Evolutionary conservation across 2,888 invertebrate species (phyloP).

Genomic region (Alviniconcha strummeri): DNA sequence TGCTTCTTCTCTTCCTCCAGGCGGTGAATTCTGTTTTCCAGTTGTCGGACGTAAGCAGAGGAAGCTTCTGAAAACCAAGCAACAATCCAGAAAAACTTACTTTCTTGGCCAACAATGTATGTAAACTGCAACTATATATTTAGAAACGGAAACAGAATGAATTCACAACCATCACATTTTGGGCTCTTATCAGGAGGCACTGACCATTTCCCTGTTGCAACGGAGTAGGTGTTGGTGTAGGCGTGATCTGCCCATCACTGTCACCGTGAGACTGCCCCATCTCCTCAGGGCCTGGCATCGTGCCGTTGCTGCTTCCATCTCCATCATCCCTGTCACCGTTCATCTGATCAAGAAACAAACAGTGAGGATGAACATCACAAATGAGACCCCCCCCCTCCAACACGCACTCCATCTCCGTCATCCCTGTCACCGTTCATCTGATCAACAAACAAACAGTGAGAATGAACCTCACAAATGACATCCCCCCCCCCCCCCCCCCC

Average conservation of each 20-base stretch:
- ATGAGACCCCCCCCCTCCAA: neutral
- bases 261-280: conserved; percentile 11
- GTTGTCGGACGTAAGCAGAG: conserved; percentile 90
- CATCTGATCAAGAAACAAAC: conserved; percentile 37
- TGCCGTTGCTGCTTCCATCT: conserved; percentile 95
- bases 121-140: too few relatives aligned
- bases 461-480: too few relatives aligned
- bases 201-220: conserved; percentile 7
- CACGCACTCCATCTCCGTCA: neutral
- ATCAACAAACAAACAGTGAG: too few relatives aligned
- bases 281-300: conserved; percentile 80
- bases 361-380: too few relatives aligned
- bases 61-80: conserved; percentile 78
- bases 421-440: neutral
- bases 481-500: too few relatives aligned
- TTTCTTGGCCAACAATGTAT: neutral
- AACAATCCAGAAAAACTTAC: neutral
- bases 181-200: neutral
- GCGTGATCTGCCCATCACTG: conserved; percentile 28
- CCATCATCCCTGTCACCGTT: conserved; percentile 84
- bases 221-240: conserved; percentile 24
- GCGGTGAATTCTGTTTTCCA: conserved; percentile 87
- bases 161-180: too few relatives aligned
- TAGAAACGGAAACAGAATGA: too few relatives aligned
- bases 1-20: conserved; percentile 76